These are phyloP conservation scores for Drosophila lowei DNA, from an alignment of 1,140 invertebrate genomes.

Conservation along the genomic window DNA sequence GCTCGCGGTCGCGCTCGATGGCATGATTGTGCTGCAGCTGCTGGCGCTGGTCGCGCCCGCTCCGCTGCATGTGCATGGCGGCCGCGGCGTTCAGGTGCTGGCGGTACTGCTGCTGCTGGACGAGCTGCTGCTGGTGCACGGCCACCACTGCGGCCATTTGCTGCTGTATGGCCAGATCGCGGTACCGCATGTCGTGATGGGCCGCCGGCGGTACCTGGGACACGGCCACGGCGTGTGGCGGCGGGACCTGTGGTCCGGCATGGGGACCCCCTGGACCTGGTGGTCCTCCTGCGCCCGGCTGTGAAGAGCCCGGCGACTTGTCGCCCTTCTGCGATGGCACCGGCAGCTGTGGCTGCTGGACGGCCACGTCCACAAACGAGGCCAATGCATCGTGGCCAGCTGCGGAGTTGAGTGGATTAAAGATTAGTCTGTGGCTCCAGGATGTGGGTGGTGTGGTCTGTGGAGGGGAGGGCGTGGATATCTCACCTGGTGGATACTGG, in stretches of 20 bases:
- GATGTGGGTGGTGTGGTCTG: not conserved
- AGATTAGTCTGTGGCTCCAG: not conserved
- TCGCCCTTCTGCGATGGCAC: constrained; percentile 86
- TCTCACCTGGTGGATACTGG: constrained; percentile 84
- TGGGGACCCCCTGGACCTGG: not conserved
- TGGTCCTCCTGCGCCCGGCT: constrained; percentile 13
- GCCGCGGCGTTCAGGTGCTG: constrained; percentile 54
- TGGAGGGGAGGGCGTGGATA: no score
- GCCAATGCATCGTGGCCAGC: constrained; percentile 92
- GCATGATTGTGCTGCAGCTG: constrained; percentile 55
- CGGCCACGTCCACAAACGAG: constrained; percentile 93
- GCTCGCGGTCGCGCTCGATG: constrained; percentile 74
- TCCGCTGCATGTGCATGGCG: constrained; percentile 60
- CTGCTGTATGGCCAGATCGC: constrained; percentile 79
- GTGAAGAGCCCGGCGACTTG: constrained; percentile 40
- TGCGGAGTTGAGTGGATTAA: constrained; percentile 23
- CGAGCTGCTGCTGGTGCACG: constrained; percentile 63
- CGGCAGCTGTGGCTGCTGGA: constrained; percentile 91
- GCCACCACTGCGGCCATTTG: constrained; percentile 76
- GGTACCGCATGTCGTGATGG: constrained; percentile 75
- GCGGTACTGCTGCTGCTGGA: constrained; percentile 74
- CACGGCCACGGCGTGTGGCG: constrained; percentile 50
- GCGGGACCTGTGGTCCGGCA: constrained; percentile 35
- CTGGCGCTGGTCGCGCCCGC: constrained; percentile 62
- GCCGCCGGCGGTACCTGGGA: constrained; percentile 47